Percentiles rank a stretch among this genome's conserved stretches.
Evolutionary conservation across 2,797 vertebrate genomes (phyloP).

Genomic region (Mionectes olivaceus): DNA sequence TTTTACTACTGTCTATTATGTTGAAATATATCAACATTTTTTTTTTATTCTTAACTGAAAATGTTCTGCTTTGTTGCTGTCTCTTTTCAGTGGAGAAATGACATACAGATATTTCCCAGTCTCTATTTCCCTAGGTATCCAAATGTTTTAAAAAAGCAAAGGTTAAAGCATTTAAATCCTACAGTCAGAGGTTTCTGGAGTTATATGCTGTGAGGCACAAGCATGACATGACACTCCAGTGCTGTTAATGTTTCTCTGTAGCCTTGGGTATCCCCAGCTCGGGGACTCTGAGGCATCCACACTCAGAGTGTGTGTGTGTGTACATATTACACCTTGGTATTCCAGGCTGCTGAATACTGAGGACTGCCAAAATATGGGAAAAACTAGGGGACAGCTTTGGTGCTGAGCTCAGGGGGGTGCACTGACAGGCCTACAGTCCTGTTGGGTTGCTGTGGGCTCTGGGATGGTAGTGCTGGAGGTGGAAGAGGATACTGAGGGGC

Average conservation of each 20-base stretch:
- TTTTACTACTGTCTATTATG: background rate
- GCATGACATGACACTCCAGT: background rate
- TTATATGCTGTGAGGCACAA: background rate
- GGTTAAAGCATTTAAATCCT: slow-evolving; percentile 20
- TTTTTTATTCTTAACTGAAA: background rate
- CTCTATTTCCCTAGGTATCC: background rate
- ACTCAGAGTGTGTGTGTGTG: background rate
- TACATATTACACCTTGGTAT: background rate
- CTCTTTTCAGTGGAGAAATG: background rate
- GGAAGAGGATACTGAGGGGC: background rate
- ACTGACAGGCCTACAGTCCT: background rate
- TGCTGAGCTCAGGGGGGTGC: background rate
- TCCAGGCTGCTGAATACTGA: background rate
- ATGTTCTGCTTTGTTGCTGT: background rate
- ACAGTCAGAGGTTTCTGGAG: background rate
- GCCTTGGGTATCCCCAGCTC: background rate
- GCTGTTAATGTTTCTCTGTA: background rate
- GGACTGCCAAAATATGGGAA: background rate
- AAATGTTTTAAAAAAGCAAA: background rate
- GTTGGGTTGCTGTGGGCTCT: background rate
- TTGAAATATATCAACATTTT: background rate
- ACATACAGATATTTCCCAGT: background rate
- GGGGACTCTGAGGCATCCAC: background rate
- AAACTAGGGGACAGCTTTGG: background rate
- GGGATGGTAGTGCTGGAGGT: background rate